Evolutionary conservation across 2,888 invertebrate genomes (phyloP), one percentile per base, ranked within the genome.

Genomic region (Tenthredo scrophulariae): DNA sequence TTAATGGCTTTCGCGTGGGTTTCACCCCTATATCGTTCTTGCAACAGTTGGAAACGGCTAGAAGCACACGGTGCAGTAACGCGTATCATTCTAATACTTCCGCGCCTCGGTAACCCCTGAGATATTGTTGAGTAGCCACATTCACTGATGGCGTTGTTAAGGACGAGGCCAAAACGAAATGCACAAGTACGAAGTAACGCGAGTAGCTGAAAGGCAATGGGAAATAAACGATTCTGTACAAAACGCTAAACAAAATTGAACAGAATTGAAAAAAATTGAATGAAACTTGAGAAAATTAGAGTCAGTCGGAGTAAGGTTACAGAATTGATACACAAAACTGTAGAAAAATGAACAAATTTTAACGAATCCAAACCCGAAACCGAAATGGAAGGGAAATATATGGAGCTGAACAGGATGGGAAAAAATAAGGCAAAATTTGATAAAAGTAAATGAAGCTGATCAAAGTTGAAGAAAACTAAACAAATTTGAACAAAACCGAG

Each of bases 1-100:
- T 77, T 77, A 77, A 77, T 77, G 77, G 77, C 50, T 77, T 54
- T 77, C 50, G 77, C 77, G 22, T 77, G 50, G 54, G 29, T 29
- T 77, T 74, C 22, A 40, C 43, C 40, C 74, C 22, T 43, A 74
- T 40, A 74, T 46, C 74, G 43, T 40, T 40, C 29, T 74, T 29
- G 43, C 40, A 74, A 74, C 74, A 74, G 40, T 74, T 40, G 74
- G 67, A 2, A 67, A 67, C 0, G 67, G 67, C 33, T 67, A 29
- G 67, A 29, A 67, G 67, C 67, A 67, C 33, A 33, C 33, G 33
- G 67, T 33, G 67, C 67, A 67, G 67, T 67, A 26, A 18, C 67
- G 33, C 67, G 33, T 67, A 67, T 67, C 67, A 67, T 67, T 18
- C 33, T 33, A 67, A 67, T 33, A 67, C 67, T 26, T 67, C 67